Percentiles rank a stretch among this genome's conserved stretches.
Evolutionary conservation across 1,140 invertebrate species (phyloP).

Genomic region (Philaenus spumarius): DNA sequence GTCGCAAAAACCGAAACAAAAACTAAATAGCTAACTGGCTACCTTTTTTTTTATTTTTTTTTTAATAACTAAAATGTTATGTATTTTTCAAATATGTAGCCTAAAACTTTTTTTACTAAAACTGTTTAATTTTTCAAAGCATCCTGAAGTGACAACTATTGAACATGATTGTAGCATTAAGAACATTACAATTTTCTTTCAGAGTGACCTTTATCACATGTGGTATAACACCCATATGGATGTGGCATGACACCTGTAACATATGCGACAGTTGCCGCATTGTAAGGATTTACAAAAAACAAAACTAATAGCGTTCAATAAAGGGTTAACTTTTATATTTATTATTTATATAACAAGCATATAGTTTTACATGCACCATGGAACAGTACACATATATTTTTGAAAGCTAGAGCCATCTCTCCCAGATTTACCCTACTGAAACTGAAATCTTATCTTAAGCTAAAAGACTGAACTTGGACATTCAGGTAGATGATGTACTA

Average conservation of each 20-base stretch:
- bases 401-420: neutral
- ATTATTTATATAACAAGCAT: neutral
- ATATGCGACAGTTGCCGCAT: constrained; percentile 6
- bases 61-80: neutral
- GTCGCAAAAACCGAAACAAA: neutral
- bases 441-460: no score
- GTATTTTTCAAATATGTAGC: no score
- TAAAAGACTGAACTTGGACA: no score
- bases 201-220: neutral
- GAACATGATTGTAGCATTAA: neutral
- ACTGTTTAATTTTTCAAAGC: no score
- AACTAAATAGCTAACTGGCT: neutral
- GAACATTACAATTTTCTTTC: neutral
- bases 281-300: neutral
- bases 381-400: neutral
- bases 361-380: neutral
- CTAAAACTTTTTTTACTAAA: no score
- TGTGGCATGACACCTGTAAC: neutral
- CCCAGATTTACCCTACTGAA: constrained; percentile 10
- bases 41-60: neutral
- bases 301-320: neutral
- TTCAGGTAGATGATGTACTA: no score
- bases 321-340: neutral
- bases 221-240: constrained; percentile 7
- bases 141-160: no score